Evolutionary conservation across 1,140 invertebrate genomes (phyloP), one percentile per base, ranked within the genome.

Genomic region (Zaprionus davidi): DNA sequence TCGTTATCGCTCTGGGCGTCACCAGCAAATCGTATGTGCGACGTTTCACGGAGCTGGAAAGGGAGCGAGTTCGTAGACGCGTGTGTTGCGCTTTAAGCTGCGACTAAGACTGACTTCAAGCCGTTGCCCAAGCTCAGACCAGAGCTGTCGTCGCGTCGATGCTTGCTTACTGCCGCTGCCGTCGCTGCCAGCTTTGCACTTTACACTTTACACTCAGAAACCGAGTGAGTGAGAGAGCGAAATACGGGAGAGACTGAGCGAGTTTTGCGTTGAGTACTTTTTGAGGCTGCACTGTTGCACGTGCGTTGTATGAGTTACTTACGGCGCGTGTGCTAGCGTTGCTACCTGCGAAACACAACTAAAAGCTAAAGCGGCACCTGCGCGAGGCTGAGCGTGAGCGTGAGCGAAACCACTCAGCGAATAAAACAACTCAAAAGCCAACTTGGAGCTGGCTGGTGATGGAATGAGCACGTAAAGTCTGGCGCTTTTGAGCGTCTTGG

Each of bases 191-290:
- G 71, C 71, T 90, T 90, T 87, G 86, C 81, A 87, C 83, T 87
- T 87, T 87, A 88, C 86, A 90, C 85, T 90, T 90, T 90, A 90
- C 86, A 90, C 86, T 90, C 83, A 77, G 73, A 51, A 62, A 69
- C 53, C 13, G 56, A 65, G 51, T 51, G 49, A 34, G 49, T 64
- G 58, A 24, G 17, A 60, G 24, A 65, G 63, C 22, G 28, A 51
- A 22, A 31, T 41, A 71, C 38, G 24, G 13, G 60, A 12, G 62
- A 44, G 73, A 44, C 55, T 28, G 31, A 26, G 17, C 17, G 41
- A 44, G 60, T 49, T 49, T 63, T 53, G 44, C 7, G 64, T 31
- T 34, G 56, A 60, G 71, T 28, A 63, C 3, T 64, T 22, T 49
- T 46, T 44, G 34, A 9, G 36, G 53, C 63, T 87, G 84, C 84